Evolutionary conservation across 1,140 invertebrate species (phyloP), one percentile per base, ranked within the genome.

Genomic region (Neomicropteryx cornuta): DNA sequence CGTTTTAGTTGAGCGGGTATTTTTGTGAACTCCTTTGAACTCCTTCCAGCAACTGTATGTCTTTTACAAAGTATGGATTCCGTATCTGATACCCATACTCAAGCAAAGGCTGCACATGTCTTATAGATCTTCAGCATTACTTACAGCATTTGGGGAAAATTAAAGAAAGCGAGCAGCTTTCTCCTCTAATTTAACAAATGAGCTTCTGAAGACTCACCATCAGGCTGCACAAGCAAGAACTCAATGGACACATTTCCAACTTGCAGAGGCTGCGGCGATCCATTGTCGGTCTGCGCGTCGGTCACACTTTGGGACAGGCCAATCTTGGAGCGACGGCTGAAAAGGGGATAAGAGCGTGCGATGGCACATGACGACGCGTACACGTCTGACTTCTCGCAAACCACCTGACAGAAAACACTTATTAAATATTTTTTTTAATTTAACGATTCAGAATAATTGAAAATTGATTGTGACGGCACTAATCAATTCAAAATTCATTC

Each of bases 361-460:
- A 88, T 73, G 11, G 83, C 84, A 68, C 80, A 82, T 1, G 75
- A 83, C 43, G 79, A 83, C 2, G 86, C 83, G 53, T 81, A 78
- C 0, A 82, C 68, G 55, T 90, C 82, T 34, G 65, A 60, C 29
- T 74, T 75, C 53, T 87, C 82, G 61, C 87, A 90, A 4, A 88
- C 76, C 52, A 91, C 64, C 83, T 87, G 56, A 66, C 58, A 45
- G 33, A 40, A 36, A 39, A 20, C 23, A 27, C 8, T 27, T n/a
- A n/a, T n/a, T n/a, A n/a, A n/a, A n/a, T n/a, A n/a, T n/a, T n/a
- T n/a, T n/a, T n/a, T n/a, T n/a, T n/a, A n/a, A n/a, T 29, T 22
- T 31, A 10, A 23, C 33, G 17, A 33, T 16, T 8, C 14, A 33
- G 10, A 11, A 33, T 11, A 6, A 11, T 8, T 8, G 31, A 8